Evolutionary conservation across 2,888 invertebrate species (phyloP).

Genomic region (Caenorhabditis doughertyi): DNA sequence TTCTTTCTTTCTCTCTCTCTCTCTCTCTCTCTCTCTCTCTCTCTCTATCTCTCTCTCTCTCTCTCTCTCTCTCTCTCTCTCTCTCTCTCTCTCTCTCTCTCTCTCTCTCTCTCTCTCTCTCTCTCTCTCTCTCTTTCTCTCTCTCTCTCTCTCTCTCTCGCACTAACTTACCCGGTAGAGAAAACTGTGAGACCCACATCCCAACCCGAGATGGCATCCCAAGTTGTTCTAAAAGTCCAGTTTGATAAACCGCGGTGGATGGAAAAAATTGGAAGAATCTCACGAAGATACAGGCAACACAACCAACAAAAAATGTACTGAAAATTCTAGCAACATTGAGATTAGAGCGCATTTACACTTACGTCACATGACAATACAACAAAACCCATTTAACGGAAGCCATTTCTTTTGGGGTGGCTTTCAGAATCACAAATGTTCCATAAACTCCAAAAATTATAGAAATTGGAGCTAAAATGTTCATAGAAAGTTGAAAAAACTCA

Average conservation of each 20-base stretch:
- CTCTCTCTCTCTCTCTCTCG: background rate
- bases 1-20: background rate
- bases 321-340: background rate
- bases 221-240: background rate
- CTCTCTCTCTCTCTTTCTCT: background rate
- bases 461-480: constrained; percentile 1
- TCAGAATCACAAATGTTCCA: background rate
- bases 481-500: background rate
- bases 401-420: constrained; percentile 7
- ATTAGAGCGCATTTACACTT: background rate
- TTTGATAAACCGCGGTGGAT: background rate
- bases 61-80: no score
- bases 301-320: background rate
- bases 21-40: background rate
- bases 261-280: no score
- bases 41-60: no score
- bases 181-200: no score
- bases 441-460: background rate
- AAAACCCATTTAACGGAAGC: background rate
- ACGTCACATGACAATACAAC: constrained; percentile 5
- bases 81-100: no score
- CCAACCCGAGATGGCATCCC: background rate
- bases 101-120: no score
- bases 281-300: background rate
- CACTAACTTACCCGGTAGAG: no score